Percentiles rank a stretch among this genome's conserved stretches.
Conservation (phyloP, 2,888 invertebrate species). For the Mactromeris polynyma region DNA sequence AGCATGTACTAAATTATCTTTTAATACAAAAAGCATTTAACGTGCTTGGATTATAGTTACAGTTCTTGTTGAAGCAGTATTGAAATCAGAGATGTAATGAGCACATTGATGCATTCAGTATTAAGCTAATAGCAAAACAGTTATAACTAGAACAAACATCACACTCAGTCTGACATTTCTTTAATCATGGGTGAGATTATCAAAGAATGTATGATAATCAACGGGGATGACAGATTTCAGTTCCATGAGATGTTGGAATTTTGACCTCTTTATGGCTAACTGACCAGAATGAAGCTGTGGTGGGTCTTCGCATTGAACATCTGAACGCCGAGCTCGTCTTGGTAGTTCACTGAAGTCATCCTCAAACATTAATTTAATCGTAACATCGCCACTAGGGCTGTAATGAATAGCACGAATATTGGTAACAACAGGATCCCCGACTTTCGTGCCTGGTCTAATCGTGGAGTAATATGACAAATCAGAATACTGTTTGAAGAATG, state of each 20-base stretch:
- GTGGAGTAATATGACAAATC: constrained; percentile 27
- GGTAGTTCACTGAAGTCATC: constrained; percentile 1
- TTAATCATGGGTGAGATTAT: too few species aligned
- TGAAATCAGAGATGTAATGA: too few species aligned
- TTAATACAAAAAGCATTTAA: too few species aligned
- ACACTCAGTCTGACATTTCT: too few species aligned
- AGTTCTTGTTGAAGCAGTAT: too few species aligned
- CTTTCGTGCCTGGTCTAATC: constrained; percentile 40
- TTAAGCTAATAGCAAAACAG: too few species aligned
- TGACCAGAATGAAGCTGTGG: neutral
- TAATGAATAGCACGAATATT: constrained; percentile 34
- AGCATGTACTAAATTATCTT: too few species aligned
- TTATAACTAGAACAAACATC: too few species aligned
- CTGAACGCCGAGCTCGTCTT: constrained; percentile 12
- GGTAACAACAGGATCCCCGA: constrained; percentile 44
- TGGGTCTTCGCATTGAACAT: neutral
- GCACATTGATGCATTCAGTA: too few species aligned
- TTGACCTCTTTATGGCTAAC: constrained; percentile 5
- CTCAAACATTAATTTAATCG: neutral
- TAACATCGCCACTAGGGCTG: constrained; percentile 29
- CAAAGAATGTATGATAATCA: constrained; percentile 33
- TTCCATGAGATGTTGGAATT: constrained; percentile 20
- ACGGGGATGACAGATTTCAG: constrained; percentile 27
- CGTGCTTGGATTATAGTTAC: too few species aligned
- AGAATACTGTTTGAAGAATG: constrained; percentile 34